phyloP scores from a whole-genome alignment of 2,888 invertebrate genomes.

The Troglohyphantes excavatus region DNA sequence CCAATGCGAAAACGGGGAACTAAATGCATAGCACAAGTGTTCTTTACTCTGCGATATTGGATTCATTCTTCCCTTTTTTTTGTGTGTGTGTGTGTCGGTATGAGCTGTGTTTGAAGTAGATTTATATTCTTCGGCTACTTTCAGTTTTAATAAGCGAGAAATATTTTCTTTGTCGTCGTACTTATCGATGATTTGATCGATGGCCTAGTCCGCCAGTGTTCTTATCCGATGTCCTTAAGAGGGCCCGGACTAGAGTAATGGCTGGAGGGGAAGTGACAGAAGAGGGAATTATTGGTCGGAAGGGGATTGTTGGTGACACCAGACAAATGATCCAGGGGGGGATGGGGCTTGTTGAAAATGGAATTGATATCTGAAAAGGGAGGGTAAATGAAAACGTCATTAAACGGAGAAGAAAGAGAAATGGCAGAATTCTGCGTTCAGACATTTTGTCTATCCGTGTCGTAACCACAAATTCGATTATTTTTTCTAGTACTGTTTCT shows the following conservation, averaged over 20 bases:
- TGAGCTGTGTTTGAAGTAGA: constrained; percentile 18
- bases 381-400: not conserved
- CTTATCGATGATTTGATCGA: constrained; percentile 30
- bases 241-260: not conserved
- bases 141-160: constrained; percentile 62
- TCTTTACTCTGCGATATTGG: constrained; percentile 37
- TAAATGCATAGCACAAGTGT: constrained; percentile 17
- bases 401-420: not conserved
- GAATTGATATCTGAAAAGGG: not conserved
- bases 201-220: not conserved
- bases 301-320: not conserved
- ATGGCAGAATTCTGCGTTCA: not conserved
- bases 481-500: no score
- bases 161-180: constrained; percentile 29
- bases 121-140: constrained; percentile 33
- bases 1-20: not conserved
- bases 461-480: no score
- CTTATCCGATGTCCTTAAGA: constrained; percentile 4
- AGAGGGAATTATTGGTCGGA: not conserved
- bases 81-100: not conserved
- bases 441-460: no score
- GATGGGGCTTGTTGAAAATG: not conserved
- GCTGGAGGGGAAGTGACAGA: not conserved
- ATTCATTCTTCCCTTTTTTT: constrained; percentile 13
- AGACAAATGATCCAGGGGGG: not conserved